Conservation (phyloP, 2,797 vertebrate genomes). For the Epinephelus coioides region DNA sequence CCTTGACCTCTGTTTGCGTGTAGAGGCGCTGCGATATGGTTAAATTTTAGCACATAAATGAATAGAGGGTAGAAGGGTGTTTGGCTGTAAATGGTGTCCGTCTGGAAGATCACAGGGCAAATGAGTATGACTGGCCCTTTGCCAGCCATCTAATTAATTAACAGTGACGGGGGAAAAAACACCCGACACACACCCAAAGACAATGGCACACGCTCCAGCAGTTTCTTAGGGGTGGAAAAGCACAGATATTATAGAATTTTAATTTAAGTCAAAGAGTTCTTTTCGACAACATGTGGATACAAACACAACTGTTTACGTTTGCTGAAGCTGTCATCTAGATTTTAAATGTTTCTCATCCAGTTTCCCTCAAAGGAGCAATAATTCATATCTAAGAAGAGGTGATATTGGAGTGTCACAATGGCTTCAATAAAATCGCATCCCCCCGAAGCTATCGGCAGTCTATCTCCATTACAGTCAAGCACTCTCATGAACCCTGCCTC, state of each 20-base stretch:
- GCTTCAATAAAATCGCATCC: constrained; percentile 83
- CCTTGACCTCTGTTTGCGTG: constrained; percentile 50
- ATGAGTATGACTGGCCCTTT: constrained; percentile 69
- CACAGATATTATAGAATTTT: constrained; percentile 21
- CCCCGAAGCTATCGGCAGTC: constrained; percentile 85
- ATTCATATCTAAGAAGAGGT: constrained; percentile 79
- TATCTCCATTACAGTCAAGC: constrained; percentile 85
- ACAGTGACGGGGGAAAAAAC: constrained; percentile 56
- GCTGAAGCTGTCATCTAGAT: constrained; percentile 55
- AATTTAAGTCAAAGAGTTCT: constrained; percentile 15
- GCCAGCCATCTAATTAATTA: constrained; percentile 78
- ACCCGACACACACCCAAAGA: constrained; percentile 28
- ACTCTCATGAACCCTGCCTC: constrained; percentile 77
- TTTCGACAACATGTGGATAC: constrained; percentile 25
- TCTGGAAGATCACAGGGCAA: constrained; percentile 70
- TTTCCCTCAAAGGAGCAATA: constrained; percentile 72
- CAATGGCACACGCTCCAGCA: constrained; percentile 15
- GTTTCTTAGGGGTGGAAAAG: constrained; percentile 21
- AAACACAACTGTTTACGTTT: constrained; percentile 43
- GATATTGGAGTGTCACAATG: constrained; percentile 79
- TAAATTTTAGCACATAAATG: constrained; percentile 69
- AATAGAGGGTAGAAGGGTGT: constrained; percentile 64
- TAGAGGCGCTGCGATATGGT: constrained; percentile 54
- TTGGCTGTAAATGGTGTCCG: constrained; percentile 63
- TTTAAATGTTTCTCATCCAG: constrained; percentile 64